Evolutionary conservation across 2,888 invertebrate species (phyloP).

Genomic region (Mycogona germanica): DNA sequence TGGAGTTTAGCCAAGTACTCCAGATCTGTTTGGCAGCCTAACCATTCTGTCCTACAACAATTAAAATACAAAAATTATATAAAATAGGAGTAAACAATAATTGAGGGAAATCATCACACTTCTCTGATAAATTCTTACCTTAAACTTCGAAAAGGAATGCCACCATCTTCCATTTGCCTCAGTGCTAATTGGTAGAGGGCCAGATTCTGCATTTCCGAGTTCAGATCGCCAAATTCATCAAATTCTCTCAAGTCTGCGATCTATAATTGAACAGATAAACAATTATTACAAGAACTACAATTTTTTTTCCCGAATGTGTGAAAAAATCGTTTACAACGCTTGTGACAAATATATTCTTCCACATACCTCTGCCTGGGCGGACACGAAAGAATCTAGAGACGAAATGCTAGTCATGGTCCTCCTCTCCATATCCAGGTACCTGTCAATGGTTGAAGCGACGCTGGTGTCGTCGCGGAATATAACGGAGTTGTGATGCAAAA

Average conservation of each 20-base stretch:
- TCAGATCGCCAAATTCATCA: conserved; percentile 64
- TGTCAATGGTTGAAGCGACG: conserved; percentile 20
- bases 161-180: conserved; percentile 59
- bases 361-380: conserved; percentile 63
- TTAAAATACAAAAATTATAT: conserved; percentile 10
- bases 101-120: neutral
- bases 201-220: conserved; percentile 64
- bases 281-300: conserved; percentile 5
- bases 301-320: neutral
- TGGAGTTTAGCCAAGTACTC: conserved; percentile 94
- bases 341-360: neutral
- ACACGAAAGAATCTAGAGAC: conserved; percentile 90
- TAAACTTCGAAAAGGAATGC: conserved; percentile 50
- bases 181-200: conserved; percentile 76
- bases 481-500: conserved; percentile 44
- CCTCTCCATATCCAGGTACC: conserved; percentile 27
- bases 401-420: conserved; percentile 49
- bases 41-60: conserved; percentile 64
- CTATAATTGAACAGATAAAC: conserved; percentile 35
- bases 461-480: conserved; percentile 56
- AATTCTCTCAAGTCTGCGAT: conserved; percentile 79
- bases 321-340: neutral
- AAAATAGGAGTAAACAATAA: neutral
- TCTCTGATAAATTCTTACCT: conserved; percentile 7
- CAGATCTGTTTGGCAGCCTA: conserved; percentile 75